Conservation (phyloP, 2,113 vertebrate genomes). For the Oryctolagus cuniculus region DNA sequence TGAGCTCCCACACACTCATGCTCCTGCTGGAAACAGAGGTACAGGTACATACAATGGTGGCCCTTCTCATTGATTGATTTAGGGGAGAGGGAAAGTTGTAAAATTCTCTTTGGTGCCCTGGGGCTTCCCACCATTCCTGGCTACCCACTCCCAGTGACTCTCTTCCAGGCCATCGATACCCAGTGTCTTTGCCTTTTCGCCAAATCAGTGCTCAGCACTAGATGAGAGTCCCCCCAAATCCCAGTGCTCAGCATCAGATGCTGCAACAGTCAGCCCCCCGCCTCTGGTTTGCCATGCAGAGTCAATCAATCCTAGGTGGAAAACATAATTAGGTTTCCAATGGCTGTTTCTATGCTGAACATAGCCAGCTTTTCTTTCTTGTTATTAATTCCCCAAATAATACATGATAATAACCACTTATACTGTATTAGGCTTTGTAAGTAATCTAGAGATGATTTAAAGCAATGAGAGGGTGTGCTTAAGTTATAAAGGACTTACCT, state of each 20-base stretch:
- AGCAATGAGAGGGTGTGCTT: neutral
- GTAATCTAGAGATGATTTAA: neutral
- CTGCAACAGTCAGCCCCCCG: neutral
- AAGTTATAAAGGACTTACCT: neutral
- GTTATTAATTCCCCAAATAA: neutral
- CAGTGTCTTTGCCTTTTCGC: neutral
- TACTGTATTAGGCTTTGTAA: neutral
- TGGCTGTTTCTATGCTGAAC: neutral
- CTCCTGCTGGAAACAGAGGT: neutral
- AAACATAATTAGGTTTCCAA: neutral
- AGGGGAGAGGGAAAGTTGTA: neutral
- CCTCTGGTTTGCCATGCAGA: neutral
- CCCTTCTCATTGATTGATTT: neutral
- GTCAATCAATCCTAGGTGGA: neutral
- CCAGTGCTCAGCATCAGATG: neutral
- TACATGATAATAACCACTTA: neutral
- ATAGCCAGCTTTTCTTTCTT: neutral
- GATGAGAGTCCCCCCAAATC: no score
- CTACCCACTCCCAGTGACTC: neutral
- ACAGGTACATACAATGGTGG: rapidly evolving
- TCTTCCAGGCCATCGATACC: neutral
- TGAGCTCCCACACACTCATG: neutral
- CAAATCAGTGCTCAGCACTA: neutral
- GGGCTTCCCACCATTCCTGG: no score
- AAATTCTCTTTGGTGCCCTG: neutral